Percentiles rank a stretch among this genome's conserved stretches.
These are phyloP conservation scores for Lagopus muta DNA, from an alignment of 2,113 vertebrate species.

Conservation along the genomic window DNA sequence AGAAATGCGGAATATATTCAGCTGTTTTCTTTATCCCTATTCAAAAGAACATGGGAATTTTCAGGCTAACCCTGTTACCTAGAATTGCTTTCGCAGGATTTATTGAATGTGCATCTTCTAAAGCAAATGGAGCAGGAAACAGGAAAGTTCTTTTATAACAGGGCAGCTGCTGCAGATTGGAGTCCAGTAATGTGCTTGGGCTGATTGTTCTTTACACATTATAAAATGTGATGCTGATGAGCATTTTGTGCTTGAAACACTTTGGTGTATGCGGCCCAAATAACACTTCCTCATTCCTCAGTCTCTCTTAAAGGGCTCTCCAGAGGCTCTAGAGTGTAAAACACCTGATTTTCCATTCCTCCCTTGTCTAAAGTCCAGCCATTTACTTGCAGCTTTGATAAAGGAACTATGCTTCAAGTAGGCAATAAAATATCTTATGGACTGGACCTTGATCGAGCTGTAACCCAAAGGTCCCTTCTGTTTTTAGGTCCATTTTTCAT, in stretches of 20 bases:
- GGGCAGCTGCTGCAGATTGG: background rate
- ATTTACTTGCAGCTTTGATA: background rate
- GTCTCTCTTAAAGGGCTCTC: background rate
- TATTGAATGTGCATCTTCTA: background rate
- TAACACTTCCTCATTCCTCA: background rate
- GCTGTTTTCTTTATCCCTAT: background rate
- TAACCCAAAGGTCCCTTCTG: background rate
- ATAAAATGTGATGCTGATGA: background rate
- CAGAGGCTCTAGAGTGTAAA: background rate
- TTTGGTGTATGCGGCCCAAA: background rate
- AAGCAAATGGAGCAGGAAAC: background rate
- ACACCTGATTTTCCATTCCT: background rate
- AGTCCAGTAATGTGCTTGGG: background rate
- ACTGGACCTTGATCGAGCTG: background rate
- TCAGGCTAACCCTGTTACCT: background rate
- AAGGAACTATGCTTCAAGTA: background rate
- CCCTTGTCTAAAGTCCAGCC: conserved; percentile 7
- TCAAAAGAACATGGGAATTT: background rate
- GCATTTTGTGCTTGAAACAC: background rate
- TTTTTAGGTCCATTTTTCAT: background rate
- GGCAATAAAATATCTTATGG: background rate
- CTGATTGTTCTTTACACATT: background rate
- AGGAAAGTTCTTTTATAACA: background rate
- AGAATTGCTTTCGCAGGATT: background rate
- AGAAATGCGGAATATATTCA: background rate